phyloP scores from a whole-genome alignment of 2,888 invertebrate species.

The Parnassius apollo region DNA sequence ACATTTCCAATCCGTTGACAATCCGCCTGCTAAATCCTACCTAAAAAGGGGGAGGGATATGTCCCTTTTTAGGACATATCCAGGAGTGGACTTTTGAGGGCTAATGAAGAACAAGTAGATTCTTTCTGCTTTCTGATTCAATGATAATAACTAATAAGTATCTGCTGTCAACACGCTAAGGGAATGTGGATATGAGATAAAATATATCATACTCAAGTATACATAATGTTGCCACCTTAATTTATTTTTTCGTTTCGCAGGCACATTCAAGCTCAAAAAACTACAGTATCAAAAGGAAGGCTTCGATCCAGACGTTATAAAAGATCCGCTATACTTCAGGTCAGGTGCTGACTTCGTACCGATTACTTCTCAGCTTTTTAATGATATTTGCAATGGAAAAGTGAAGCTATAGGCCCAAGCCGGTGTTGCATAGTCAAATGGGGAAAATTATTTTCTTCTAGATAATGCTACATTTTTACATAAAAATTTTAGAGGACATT shows the following conservation, averaged over 20 bases:
- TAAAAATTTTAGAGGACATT: background rate
- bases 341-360: constrained; percentile 76
- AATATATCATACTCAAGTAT: too few species aligned
- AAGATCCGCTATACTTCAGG: constrained; percentile 88
- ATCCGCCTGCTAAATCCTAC: too few species aligned
- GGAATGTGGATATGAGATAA: too few species aligned
- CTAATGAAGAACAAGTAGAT: too few species aligned
- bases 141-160: too few species aligned
- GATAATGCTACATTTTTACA: constrained; percentile 1
- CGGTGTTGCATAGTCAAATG: background rate
- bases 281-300: constrained; percentile 91
- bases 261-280: constrained; percentile 97
- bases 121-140: too few species aligned
- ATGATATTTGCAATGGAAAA: constrained; percentile 77
- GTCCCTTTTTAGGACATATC: too few species aligned
- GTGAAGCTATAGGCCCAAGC: constrained; percentile 59
- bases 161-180: too few species aligned
- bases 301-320: constrained; percentile 86
- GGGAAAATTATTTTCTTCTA: background rate
- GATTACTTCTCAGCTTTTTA: constrained; percentile 82
- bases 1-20: too few species aligned
- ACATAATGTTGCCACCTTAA: background rate
- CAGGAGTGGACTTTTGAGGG: too few species aligned
- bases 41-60: too few species aligned
- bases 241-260: constrained; percentile 60